Evolutionary conservation across 2,888 invertebrate genomes (phyloP), one percentile per base, ranked within the genome.

Genomic region (Pachliopta kotzebuea): DNA sequence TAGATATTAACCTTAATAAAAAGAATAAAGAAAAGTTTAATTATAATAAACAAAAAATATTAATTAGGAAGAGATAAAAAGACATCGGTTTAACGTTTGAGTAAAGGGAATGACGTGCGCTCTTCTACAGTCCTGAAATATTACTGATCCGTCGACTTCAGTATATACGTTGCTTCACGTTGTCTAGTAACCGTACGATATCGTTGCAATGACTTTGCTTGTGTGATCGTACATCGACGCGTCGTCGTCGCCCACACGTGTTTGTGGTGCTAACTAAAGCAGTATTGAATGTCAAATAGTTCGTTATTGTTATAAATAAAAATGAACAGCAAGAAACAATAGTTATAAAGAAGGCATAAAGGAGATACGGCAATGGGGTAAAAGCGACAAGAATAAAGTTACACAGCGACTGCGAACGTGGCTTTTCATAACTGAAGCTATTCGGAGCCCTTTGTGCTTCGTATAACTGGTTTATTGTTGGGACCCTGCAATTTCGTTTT

Each of bases 131-230:
- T 71, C 66, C 82, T 79, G 78, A 81, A 84, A 76, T 78, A 78
- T 78, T 77, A 89, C 88, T 89, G 88, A 83, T 71, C 73, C 73
- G 65, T 42, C 66, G 61, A 50, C 65, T 62, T 45, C 65, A 66
- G 62, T 66, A 67, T 65, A 68, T 64, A 67, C 57, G 65, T 66
- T 68, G 26, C 63, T 55, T 29, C 68, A 69, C 66, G 65, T 63
- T 56, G 60, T 74, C 74, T 76, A 72, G 73, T 74, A 75, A 72
- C 73, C 67, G 65, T 64, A 68, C 71, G 69, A 62, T 67, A 69
- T 71, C 66, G 66, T 56, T 58, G 68, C 64, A 68, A 73, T 69
- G 69, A 45, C 56, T 72, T 71, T 70, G 67, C 68, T 66, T 66
- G 65, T 50, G 26, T 24, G 21, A 63, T 62, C 66, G 67, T 72